These are phyloP conservation scores for Callorhinus ursinus DNA, from an alignment of 2,113 vertebrate genomes.

Conservation along the genomic window DNA sequence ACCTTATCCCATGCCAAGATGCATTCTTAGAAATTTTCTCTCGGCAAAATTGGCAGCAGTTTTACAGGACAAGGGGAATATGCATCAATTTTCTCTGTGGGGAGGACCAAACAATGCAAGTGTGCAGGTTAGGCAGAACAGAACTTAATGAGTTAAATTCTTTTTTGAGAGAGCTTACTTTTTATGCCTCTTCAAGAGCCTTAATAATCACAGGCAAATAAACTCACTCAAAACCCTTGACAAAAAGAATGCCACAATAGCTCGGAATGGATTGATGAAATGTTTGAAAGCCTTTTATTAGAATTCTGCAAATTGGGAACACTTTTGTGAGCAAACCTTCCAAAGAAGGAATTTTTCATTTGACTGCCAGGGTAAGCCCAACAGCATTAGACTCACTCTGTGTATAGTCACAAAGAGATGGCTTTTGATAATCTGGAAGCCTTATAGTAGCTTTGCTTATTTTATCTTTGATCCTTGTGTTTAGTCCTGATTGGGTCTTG, in stretches of 20 bases:
- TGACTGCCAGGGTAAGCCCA: neutral
- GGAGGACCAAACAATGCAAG: slow-evolving; percentile 16
- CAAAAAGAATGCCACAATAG: slow-evolving; percentile 58
- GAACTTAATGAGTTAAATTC: slow-evolving; percentile 56
- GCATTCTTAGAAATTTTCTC: slow-evolving; percentile 53
- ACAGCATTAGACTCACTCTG: neutral
- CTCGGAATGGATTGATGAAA: slow-evolving; percentile 53
- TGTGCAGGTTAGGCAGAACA: neutral
- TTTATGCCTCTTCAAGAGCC: neutral
- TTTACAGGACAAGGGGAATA: neutral
- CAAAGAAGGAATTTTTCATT: slow-evolving; percentile 44
- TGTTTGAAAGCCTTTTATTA: slow-evolving; percentile 69
- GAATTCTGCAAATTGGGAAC: slow-evolving; percentile 54
- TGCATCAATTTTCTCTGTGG: slow-evolving; percentile 15
- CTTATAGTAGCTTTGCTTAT: neutral
- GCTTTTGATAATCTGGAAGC: neutral
- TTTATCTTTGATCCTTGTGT: slow-evolving; percentile 34
- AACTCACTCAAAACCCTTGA: slow-evolving; percentile 54
- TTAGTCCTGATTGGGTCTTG: neutral
- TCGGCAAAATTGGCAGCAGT: neutral
- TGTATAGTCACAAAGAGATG: neutral
- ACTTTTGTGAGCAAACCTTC: slow-evolving; percentile 39
- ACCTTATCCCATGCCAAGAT: neutral
- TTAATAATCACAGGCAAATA: slow-evolving; percentile 62
- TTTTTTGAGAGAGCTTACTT: slow-evolving; percentile 25